phyloP scores from a whole-genome alignment of 2,797 vertebrate species.

The Brachyrhaphis roseni region DNA sequence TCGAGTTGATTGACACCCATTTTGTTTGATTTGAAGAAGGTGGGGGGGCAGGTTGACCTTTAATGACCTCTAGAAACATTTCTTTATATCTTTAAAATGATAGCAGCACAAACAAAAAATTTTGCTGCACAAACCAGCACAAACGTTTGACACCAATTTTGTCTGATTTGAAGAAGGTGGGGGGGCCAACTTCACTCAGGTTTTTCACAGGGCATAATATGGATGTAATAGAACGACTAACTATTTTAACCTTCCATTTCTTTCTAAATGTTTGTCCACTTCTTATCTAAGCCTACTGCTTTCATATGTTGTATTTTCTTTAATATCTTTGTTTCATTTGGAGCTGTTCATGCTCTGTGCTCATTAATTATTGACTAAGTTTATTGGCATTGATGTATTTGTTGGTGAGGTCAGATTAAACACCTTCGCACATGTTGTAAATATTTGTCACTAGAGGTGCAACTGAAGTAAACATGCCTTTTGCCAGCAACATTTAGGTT shows the following conservation, averaged over 20 bases:
- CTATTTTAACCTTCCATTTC: neutral
- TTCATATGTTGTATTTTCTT: neutral
- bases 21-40: too few species aligned
- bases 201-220: neutral
- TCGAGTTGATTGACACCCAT: too few species aligned
- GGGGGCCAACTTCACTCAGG: too few species aligned
- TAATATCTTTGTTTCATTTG: neutral
- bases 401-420: constrained; percentile 13
- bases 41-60: too few species aligned
- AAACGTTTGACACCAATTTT: too few species aligned
- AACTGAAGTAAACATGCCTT: constrained; percentile 10
- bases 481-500: constrained; percentile 10
- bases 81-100: too few species aligned
- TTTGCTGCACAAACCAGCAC: too few species aligned
- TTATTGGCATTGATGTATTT: neutral
- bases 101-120: too few species aligned
- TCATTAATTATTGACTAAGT: neutral
- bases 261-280: neutral
- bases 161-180: too few species aligned
- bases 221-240: constrained; percentile 22
- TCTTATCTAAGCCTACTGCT: neutral
- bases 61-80: too few species aligned
- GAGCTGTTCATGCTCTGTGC: neutral
- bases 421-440: neutral
- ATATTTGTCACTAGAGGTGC: constrained; percentile 2